A percentile compares a stretch with the other conserved stretches of the same genome.
Evolutionary conservation across 1,140 invertebrate species (phyloP).

Genomic region (Hormaphis cornu): DNA sequence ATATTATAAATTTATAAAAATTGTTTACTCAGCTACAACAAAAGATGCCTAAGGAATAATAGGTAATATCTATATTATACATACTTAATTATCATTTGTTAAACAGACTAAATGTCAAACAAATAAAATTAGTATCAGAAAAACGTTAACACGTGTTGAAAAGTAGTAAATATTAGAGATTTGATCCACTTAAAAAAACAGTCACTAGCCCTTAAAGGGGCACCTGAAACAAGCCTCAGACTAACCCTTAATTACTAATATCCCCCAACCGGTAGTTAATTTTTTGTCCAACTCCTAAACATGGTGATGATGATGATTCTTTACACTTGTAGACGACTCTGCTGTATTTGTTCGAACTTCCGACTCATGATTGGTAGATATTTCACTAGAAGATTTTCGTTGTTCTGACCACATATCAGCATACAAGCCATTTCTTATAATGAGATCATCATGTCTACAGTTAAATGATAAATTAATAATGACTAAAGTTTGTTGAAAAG

Average conservation of each 20-base stretch:
- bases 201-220: background rate
- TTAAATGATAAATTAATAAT: background rate
- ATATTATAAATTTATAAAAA: no score
- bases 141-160: background rate
- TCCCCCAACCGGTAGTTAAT: background rate
- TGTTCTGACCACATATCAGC: constrained; percentile 35
- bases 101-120: no score
- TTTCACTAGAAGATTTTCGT: constrained; percentile 2
- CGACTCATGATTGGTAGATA: background rate
- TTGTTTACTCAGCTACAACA: no score
- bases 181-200: background rate
- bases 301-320: background rate
- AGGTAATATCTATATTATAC: no score
- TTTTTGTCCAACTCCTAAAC: background rate
- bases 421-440: constrained; percentile 33
- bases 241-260: background rate
- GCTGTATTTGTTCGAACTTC: background rate
- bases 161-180: background rate
- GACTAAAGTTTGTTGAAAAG: background rate
- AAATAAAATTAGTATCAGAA: no score
- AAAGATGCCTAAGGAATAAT: no score
- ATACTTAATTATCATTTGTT: no score
- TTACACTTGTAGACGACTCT: background rate
- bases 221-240: background rate
- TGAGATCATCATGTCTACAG: constrained; percentile 35